A percentile compares a stretch with the other conserved stretches of the same genome.
These are phyloP conservation scores for Drosophila guanche DNA, from an alignment of 1,140 invertebrate species.

Conservation along the genomic window DNA sequence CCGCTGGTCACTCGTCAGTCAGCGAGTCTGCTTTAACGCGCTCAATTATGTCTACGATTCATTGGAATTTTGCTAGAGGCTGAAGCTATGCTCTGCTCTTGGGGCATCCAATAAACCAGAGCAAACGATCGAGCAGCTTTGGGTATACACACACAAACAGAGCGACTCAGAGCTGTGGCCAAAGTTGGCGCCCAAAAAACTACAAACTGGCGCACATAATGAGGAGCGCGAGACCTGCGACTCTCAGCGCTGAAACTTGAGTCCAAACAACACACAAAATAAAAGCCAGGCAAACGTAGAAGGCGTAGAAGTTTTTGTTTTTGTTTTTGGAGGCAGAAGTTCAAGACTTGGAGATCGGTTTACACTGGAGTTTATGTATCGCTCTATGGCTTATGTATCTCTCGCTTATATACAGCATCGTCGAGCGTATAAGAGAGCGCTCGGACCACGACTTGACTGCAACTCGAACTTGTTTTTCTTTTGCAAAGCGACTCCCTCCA, in stretches of 20 bases:
- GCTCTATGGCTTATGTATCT: conserved; percentile 19
- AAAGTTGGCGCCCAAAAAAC: conserved; percentile 63
- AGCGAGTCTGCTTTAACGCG: conserved; percentile 25
- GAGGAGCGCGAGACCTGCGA: conserved; percentile 18
- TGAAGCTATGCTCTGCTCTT: neutral
- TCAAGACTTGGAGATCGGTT: conserved; percentile 35
- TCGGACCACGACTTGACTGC: neutral
- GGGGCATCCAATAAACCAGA: conserved; percentile 20
- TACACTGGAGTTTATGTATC: conserved; percentile 41
- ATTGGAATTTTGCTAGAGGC: conserved; percentile 23
- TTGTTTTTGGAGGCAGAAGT: conserved; percentile 21
- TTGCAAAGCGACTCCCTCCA: conserved; percentile 17
- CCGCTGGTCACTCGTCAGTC: conserved; percentile 19
- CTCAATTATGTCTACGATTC: conserved; percentile 1
- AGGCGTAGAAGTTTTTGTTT: conserved; percentile 37
- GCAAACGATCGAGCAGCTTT: conserved; percentile 3
- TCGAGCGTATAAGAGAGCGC: conserved; percentile 60
- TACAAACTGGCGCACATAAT: conserved; percentile 55
- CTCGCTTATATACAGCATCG: conserved; percentile 26
- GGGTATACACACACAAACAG: conserved; percentile 23
- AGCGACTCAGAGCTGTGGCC: neutral
- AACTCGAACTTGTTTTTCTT: conserved; percentile 60
- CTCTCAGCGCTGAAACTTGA: conserved; percentile 42
- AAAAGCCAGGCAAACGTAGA: conserved; percentile 12
- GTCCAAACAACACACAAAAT: conserved; percentile 50